phyloP scores from a whole-genome alignment of 2,888 invertebrate genomes.

The Lasioglossum vierecki region DNA sequence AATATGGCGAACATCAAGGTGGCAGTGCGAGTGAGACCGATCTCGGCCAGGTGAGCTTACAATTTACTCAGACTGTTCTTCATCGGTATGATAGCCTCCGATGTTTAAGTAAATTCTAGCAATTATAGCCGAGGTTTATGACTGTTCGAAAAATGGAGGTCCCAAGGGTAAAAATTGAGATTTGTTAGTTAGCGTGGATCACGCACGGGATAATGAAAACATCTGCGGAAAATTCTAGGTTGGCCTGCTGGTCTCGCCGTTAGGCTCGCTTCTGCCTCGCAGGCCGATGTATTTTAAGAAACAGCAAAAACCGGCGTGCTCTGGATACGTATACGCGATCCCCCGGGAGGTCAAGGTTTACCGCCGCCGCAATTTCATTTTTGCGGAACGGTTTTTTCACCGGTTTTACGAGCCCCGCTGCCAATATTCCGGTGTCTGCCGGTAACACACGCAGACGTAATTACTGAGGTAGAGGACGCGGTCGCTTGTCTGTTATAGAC shows the following conservation, averaged over 20 bases:
- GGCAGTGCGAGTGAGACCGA: slow-evolving; percentile 87
- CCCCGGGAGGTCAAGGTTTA: slow-evolving; percentile 55
- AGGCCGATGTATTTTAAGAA: slow-evolving; percentile 49
- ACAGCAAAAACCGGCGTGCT: slow-evolving; percentile 24
- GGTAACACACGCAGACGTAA: slow-evolving; percentile 10
- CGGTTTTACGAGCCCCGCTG: slow-evolving; percentile 37
- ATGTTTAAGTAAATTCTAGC: not conserved
- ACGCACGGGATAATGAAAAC: slow-evolving; percentile 6
- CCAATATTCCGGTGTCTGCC: slow-evolving; percentile 17
- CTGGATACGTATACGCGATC: not conserved
- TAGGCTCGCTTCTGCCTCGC: slow-evolving; percentile 19
- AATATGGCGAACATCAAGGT: slow-evolving; percentile 88
- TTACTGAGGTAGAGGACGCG: slow-evolving; percentile 16
- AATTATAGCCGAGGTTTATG: not conserved
- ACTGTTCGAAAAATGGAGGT: not conserved
- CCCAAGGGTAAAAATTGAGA: not conserved
- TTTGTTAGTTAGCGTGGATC: not conserved
- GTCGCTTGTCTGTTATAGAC: not conserved
- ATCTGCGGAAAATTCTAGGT: not conserved
- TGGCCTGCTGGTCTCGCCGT: not conserved
- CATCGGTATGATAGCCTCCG: not conserved
- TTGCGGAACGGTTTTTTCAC: slow-evolving; percentile 16
- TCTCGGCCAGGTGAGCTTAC: slow-evolving; percentile 86
- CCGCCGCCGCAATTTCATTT: slow-evolving; percentile 29
- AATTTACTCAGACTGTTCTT: not conserved